Conservation (phyloP, 2,888 invertebrate species). For the Hemithea aestivaria region DNA sequence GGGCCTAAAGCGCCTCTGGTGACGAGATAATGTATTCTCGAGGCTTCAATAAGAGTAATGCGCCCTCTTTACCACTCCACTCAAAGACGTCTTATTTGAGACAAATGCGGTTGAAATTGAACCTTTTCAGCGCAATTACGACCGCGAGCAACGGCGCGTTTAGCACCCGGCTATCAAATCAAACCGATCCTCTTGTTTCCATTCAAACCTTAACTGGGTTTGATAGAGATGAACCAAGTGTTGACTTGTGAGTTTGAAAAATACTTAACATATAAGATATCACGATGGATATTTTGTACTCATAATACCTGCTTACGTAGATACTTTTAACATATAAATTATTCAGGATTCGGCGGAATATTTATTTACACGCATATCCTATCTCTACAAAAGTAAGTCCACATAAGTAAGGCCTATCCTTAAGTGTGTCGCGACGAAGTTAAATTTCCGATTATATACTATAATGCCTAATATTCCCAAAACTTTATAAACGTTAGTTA, state of each 20-base stretch:
- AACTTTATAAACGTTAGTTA: too few relatives aligned
- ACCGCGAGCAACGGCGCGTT: conserved; percentile 52
- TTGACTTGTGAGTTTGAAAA: background rate
- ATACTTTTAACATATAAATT: too few relatives aligned
- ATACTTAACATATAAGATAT: too few relatives aligned
- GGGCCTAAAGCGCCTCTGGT: conserved; percentile 44
- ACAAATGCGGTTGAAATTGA: conserved; percentile 71
- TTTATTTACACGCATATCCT: too few relatives aligned
- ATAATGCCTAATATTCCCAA: too few relatives aligned
- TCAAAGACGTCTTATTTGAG: conserved; percentile 73
- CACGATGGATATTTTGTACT: too few relatives aligned
- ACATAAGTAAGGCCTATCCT: conserved; percentile 1
- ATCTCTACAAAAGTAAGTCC: too few relatives aligned
- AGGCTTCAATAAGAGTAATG: conserved; percentile 72
- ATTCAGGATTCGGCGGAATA: too few relatives aligned
- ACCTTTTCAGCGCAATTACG: conserved; percentile 72
- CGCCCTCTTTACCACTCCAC: conserved; percentile 67
- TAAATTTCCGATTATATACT: too few relatives aligned
- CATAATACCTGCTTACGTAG: too few relatives aligned
- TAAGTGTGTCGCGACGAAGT: too few relatives aligned
- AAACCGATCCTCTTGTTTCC: conserved; percentile 38
- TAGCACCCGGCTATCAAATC: conserved; percentile 62
- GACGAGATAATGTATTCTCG: conserved; percentile 61
- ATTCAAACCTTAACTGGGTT: background rate
- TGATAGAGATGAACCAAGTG: background rate